Percentiles rank a stretch among this genome's conserved stretches.
These are phyloP conservation scores for Dreissena rostriformis DNA, from an alignment of 1,140 invertebrate genomes.

Conservation along the genomic window DNA sequence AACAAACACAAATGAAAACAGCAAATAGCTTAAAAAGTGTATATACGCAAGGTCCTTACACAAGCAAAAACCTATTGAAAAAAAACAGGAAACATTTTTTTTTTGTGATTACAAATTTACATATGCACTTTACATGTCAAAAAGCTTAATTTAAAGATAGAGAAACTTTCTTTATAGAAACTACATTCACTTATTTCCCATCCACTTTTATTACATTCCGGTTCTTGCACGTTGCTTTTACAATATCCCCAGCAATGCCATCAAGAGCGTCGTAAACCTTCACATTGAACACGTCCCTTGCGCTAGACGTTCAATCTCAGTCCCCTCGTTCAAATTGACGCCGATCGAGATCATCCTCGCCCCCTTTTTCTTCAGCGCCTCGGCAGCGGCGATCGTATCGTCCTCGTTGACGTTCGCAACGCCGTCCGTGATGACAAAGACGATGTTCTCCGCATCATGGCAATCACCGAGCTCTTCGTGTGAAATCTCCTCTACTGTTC, in stretches of 20 bases:
- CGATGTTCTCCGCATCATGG: constrained; percentile 67
- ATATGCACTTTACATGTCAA: too few species aligned
- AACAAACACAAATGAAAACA: too few species aligned
- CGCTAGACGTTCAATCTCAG: constrained; percentile 66
- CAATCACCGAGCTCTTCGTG: constrained; percentile 66
- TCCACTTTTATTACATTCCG: constrained; percentile 21
- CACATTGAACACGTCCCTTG: constrained; percentile 65
- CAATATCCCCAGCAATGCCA: constrained; percentile 47
- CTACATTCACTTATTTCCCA: too few species aligned
- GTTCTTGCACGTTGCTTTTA: constrained; percentile 51
- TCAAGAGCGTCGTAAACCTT: constrained; percentile 32
- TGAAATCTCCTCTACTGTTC: constrained; percentile 62
- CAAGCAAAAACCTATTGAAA: too few species aligned
- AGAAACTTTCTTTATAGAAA: too few species aligned
- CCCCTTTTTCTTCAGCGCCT: constrained; percentile 65
- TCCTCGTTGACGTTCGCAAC: constrained; percentile 72
- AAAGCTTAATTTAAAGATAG: too few species aligned
- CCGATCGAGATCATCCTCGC: constrained; percentile 69
- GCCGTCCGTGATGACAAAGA: constrained; percentile 76
- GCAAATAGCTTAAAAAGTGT: too few species aligned
- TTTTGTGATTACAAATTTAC: too few species aligned
- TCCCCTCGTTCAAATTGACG: constrained; percentile 64
- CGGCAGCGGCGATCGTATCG: constrained; percentile 71
- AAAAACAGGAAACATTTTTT: too few species aligned
- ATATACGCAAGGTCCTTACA: too few species aligned